A percentile compares a stretch with the other conserved stretches of the same genome.
These are phyloP conservation scores for Drosophila engyochracea DNA, from an alignment of 2,888 invertebrate species.

Conservation along the genomic window DNA sequence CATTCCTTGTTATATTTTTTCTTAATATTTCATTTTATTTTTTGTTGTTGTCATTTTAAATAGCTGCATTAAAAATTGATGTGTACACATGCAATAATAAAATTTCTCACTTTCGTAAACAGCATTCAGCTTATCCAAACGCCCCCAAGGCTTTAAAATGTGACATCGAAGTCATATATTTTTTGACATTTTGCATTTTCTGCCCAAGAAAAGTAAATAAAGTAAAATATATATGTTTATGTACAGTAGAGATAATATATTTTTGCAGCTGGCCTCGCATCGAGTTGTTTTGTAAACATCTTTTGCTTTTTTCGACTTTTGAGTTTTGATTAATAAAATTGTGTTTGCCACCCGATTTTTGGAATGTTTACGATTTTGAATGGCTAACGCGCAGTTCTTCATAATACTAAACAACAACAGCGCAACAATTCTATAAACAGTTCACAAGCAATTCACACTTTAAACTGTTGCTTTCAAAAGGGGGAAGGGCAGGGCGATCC, in stretches of 20 bases:
- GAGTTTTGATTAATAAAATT: constrained; percentile 67
- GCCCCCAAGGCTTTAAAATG: constrained; percentile 60
- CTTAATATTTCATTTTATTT: background rate
- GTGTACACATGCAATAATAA: constrained; percentile 10
- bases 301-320: constrained; percentile 45
- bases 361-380: constrained; percentile 51
- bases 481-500: background rate
- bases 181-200: constrained; percentile 25
- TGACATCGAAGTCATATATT: constrained; percentile 37
- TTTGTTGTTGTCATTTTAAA: constrained; percentile 26
- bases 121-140: constrained; percentile 26
- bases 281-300: constrained; percentile 54
- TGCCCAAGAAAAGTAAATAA: constrained; percentile 47
- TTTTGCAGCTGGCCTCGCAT: constrained; percentile 65
- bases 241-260: constrained; percentile 30
- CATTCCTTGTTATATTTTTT: constrained; percentile 5
- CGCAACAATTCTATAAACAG: constrained; percentile 47
- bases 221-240: constrained; percentile 11
- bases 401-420: constrained; percentile 31
- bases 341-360: constrained; percentile 1
- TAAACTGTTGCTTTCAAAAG: constrained; percentile 18
- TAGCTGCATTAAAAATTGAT: constrained; percentile 29
- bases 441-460: constrained; percentile 44
- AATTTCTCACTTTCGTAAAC: constrained; percentile 21
- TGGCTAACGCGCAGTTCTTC: constrained; percentile 60